Conservation (phyloP, 2,113 vertebrate genomes). For the Nannobrachium achirus region DNA sequence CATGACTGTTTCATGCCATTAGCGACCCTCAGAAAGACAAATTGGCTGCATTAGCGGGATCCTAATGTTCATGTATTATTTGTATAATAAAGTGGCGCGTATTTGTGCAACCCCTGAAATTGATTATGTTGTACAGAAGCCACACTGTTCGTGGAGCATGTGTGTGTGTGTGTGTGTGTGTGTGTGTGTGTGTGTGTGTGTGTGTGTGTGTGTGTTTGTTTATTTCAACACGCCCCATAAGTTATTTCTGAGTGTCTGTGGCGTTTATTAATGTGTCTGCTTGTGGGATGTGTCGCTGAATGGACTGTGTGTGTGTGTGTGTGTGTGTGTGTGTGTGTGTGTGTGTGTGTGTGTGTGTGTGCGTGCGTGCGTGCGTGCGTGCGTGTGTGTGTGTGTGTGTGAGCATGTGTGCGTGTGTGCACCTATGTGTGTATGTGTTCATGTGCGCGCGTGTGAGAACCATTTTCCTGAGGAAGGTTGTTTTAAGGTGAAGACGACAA, state of each 20-base stretch:
- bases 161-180: too few species aligned
- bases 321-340: too few species aligned
- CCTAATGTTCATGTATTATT: constrained; percentile 81
- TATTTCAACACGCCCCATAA: constrained; percentile 39
- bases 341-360: too few species aligned
- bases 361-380: too few species aligned
- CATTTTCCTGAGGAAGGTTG: too few species aligned
- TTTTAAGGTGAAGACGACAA: too few species aligned
- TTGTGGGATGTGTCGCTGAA: constrained; percentile 55
- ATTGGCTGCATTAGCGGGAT: constrained; percentile 76
- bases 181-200: too few species aligned
- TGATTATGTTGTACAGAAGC: constrained; percentile 64
- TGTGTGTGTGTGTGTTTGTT: too few species aligned
- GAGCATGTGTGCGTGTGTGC: too few species aligned
- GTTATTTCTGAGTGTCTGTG: constrained; percentile 53
- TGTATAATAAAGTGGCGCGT: constrained; percentile 71
- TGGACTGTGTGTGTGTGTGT: constrained; percentile 14
- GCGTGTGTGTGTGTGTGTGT: too few species aligned
- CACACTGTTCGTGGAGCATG: constrained; percentile 22
- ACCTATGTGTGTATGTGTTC: too few species aligned
- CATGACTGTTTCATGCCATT: constrained; percentile 75
- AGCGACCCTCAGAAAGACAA: constrained; percentile 78
- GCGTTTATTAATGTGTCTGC: constrained; percentile 63
- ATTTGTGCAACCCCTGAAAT: constrained; percentile 64
- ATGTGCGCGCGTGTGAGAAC: too few species aligned